Evolutionary conservation across 2,113 vertebrate species (phyloP), one percentile per base, ranked within the genome.

Genomic region (Eulemur macaco): DNA sequence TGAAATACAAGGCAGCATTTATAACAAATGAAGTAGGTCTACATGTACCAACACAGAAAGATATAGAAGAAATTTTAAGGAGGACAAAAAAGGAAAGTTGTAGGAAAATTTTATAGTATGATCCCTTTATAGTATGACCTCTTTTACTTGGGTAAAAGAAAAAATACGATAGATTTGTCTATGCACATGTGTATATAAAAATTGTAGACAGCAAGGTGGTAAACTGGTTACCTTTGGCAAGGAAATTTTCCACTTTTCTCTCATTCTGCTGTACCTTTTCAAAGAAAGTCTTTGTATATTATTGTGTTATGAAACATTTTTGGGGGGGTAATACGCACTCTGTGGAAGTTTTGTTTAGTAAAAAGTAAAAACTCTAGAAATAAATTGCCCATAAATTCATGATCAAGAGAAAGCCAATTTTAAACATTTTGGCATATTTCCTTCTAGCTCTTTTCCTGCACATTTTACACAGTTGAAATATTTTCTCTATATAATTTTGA

Each of bases 401-500:
- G 56, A 81, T 77, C 45, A 94, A 88, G 37, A 83, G 25, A 42
- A 89, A 94, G 47, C 31, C 45, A 81, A 12, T 66, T 63, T n/a
- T 29, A 86, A 47, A 76, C 54, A 60, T 86, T 76, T 39, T 76
- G 31, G 45, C 8, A 2, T 63, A 82, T 56, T 86, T 94, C 66
- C 66, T 86, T 86, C n/a, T 7, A 86, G 45, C n/a, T 34, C 29
- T 68, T 86, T 91, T 76, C 39, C 92, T 86, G 74, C 9, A 64
- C 45, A 76, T 86, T 95, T 89, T 71, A 89, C 2, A 64, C 2
- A 71, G 85, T 18, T 92, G 52, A 82, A 69, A 92, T 23, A 45
- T 42, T 64, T 95, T 87, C 76, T 78, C 69, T 78, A n/a, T 27
- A 18, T 54, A 82, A 84, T 94, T 91, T 91, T 97, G 17, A 95